phyloP scores from a whole-genome alignment of 2,888 invertebrate species.

The Agriopis marginaria region DNA sequence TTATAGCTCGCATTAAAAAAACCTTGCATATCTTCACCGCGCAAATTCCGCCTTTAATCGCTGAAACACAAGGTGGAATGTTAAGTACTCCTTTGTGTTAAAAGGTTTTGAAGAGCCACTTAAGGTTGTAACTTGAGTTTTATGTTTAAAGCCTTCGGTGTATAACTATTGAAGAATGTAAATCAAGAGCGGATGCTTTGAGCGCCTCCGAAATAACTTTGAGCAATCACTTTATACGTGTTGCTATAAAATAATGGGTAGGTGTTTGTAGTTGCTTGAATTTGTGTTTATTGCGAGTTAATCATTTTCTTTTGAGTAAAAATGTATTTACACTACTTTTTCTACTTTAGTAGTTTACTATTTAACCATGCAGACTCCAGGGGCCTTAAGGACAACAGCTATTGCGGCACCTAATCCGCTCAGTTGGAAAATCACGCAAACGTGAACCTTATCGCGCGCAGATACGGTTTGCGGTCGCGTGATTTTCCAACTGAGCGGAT shows the following conservation, averaged over 20 bases:
- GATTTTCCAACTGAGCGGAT: no score
- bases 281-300: not conserved
- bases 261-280: conserved; percentile 9
- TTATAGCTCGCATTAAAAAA: conserved; percentile 43
- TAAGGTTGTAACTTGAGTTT: conserved; percentile 41
- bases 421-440: no score
- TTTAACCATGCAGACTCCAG: no score
- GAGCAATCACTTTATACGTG: conserved; percentile 6
- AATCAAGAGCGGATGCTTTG: conserved; percentile 30
- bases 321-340: not conserved
- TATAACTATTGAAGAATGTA: conserved; percentile 35
- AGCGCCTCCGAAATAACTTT: conserved; percentile 23
- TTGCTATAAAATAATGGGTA: conserved; percentile 25
- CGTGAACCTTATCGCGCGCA: no score
- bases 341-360: no score
- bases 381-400: no score
- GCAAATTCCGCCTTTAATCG: conserved; percentile 30
- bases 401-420: no score
- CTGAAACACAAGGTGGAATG: conserved; percentile 32
- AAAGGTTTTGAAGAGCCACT: conserved; percentile 43
- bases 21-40: not conserved
- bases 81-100: conserved; percentile 30
- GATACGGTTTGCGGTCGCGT: no score
- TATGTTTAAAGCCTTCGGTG: conserved; percentile 40
- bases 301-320: not conserved